A percentile compares a stretch with the other conserved stretches of the same genome.
Evolutionary conservation across 2,797 vertebrate genomes (phyloP).

Genomic region (Acomys russatus): DNA sequence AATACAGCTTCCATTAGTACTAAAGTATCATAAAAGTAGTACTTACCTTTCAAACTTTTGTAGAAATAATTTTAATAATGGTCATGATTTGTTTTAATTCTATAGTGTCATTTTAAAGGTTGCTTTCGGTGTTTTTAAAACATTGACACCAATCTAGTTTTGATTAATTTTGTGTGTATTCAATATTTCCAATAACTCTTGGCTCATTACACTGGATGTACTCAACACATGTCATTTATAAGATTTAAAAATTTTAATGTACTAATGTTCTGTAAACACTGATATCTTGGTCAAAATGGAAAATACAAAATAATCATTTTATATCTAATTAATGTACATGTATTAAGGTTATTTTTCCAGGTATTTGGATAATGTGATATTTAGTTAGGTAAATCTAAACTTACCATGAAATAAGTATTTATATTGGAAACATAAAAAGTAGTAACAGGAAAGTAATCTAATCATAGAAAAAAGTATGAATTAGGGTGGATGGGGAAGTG

Average conservation of each 20-base stretch:
- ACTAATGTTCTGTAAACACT: neutral
- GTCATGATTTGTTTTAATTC: neutral
- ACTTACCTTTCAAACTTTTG: neutral
- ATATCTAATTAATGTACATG: no score
- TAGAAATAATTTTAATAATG: neutral
- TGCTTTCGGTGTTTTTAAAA: neutral
- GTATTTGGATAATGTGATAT: neutral
- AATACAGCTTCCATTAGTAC: neutral
- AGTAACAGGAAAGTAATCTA: neutral
- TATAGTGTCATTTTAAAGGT: neutral
- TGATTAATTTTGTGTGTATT: neutral
- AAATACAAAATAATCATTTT: neutral
- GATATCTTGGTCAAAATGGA: neutral
- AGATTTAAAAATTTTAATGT: neutral
- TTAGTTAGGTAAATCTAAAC: neutral
- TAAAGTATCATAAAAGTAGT: neutral
- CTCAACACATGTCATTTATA: neutral
- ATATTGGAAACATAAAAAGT: neutral
- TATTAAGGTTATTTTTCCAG: neutral
- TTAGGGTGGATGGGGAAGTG: neutral
- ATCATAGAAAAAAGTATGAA: neutral
- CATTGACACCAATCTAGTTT: neutral
- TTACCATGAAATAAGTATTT: neutral
- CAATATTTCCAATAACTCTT: neutral
- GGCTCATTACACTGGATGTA: neutral